Percentiles rank a stretch among this genome's conserved stretches.
phyloP scores from a whole-genome alignment of 2,113 vertebrate species.

The Malurus melanocephalus region DNA sequence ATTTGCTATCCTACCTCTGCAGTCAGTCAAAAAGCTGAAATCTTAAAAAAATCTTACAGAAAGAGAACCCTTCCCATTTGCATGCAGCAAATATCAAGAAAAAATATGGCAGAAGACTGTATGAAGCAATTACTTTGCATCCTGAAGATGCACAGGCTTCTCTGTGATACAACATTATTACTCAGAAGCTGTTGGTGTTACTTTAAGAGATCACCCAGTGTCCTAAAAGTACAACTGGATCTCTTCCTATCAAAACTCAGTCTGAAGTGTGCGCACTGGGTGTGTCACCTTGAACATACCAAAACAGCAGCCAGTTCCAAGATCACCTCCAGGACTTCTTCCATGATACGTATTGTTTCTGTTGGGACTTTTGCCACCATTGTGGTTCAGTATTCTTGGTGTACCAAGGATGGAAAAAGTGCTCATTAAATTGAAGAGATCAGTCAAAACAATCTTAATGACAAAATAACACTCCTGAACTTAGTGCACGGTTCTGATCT shows the following conservation, averaged over 20 bases:
- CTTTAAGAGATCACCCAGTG: neutral
- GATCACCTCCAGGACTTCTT: conserved; percentile 12
- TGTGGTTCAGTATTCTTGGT: conserved; percentile 23
- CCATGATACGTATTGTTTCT: conserved; percentile 22
- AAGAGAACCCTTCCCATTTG: neutral
- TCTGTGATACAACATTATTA: neutral
- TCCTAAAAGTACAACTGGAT: neutral
- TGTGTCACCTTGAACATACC: neutral
- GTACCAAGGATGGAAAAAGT: conserved; percentile 21
- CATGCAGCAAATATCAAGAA: neutral
- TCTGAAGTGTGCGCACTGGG: neutral
- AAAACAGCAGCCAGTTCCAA: neutral
- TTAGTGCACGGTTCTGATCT: neutral
- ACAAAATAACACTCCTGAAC: conserved; percentile 16
- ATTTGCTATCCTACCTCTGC: neutral
- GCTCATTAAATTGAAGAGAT: neutral
- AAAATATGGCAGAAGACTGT: neutral
- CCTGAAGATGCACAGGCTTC: neutral
- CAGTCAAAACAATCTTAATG: conserved; percentile 51
- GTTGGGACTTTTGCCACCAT: conserved; percentile 49
- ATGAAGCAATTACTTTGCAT: neutral
- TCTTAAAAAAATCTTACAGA: neutral
- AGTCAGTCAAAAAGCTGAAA: neutral
- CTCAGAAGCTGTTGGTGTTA: neutral
- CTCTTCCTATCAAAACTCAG: conserved; percentile 6